Evolutionary conservation across 2,113 vertebrate species (phyloP).

Genomic region (Uropsilus gracilis): DNA sequence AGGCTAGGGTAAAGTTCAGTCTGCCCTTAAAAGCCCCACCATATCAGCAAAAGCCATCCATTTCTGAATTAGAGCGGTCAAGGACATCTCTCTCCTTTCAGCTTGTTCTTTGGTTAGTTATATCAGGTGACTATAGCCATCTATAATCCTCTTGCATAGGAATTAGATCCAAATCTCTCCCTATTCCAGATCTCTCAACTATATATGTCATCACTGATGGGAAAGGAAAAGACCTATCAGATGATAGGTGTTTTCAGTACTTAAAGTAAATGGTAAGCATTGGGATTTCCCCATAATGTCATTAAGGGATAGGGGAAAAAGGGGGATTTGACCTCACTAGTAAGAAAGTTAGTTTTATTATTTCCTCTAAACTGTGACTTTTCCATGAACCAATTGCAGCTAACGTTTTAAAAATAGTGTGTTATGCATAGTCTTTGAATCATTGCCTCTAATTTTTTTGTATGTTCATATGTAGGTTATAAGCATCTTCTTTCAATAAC

Average conservation of each 20-base stretch:
- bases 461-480: neutral
- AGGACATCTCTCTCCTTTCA: neutral
- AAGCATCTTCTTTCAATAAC: conserved; percentile 16
- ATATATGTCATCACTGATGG: neutral
- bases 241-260: neutral
- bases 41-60: neutral
- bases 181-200: neutral
- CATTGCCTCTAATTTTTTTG: neutral
- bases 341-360: neutral
- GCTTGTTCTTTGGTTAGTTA: neutral
- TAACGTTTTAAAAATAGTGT: conserved; percentile 13
- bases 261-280: neutral
- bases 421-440: neutral
- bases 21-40: neutral
- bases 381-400: neutral
- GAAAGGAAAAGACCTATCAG: neutral
- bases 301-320: neutral
- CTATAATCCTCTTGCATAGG: neutral
- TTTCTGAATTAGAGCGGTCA: neutral
- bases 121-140: neutral
- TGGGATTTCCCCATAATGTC: neutral
- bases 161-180: neutral
- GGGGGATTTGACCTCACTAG: neutral
- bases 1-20: neutral
- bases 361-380: neutral